Base-by-base conservation (phyloP, 2,113 vertebrate species). In the Centropristis striata region DNA sequence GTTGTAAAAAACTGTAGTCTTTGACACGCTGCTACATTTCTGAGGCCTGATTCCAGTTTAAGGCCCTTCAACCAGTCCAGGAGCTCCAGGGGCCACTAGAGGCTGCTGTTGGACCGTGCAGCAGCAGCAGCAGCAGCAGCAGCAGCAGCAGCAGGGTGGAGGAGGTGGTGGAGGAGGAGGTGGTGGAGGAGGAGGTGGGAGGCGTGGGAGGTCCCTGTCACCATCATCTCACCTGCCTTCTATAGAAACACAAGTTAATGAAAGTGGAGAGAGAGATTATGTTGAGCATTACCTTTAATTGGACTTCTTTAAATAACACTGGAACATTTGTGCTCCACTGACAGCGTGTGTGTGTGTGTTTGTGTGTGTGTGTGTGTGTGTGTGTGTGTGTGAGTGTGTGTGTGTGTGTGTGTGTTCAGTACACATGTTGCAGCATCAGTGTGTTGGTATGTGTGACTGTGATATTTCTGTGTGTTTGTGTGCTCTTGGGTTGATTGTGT, bases 211-310 rank as follows among this genome's bases (percentile, higher is more conserved):
- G 81, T 75, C 60, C 64, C 74, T 85, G 75, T 86, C 84, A 90
- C 51, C 59, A 53, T 81, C 73, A 74, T 87, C 80, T 50, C 58
- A 37, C 82, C 84, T 80, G 78, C 68, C 71, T 87, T 83, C 84
- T 78, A 83, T 79, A 92, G 88, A 92, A 89, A 92, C 53, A 59
- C 81, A 86, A 90, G 64, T 91, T 92, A 92, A 93, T 95, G 87
- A 94, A 92, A 92, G 86, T 80, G 63, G 79, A 91, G 87, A 82
- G 83, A 88, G 86, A 91, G 81, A 92, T 92, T 92, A 93, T 90
- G 89, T 88, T 76, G 84, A 92, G 88, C 90, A 90, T 90, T 89
- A 90, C 71, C n/a, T 88, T 90, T 94, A 93, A 94, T 94, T 92
- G 90, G 86, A 90, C 86, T 91, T 87, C 90, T 90, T 93, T 92